Base-by-base conservation (phyloP, 2,888 invertebrate genomes). In the Pseudanteris insignis region DNA sequence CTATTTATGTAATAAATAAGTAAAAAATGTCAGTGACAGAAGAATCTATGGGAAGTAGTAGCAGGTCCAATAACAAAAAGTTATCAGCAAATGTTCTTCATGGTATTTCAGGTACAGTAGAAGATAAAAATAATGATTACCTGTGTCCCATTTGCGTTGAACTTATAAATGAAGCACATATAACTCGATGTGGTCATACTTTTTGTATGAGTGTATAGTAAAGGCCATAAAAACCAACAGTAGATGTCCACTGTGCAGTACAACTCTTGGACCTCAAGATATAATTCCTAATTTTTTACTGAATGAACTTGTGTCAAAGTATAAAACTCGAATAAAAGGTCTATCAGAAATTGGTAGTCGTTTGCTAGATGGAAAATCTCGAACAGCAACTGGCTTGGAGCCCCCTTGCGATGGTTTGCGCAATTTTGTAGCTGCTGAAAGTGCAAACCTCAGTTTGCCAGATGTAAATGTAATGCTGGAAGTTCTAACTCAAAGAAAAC, bases 161-260 rank as follows among this genome's bases (percentile, higher is more conserved):
- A 78, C 82, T 92, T 36, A 92, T 95, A 59, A 89, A 89, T 67
- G 94, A 94, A 79, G 94, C 95, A 0, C 89, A 93, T 79, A 92
- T 95, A 72, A 94, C 94, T 0, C 87, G 89, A 67, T 95, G 96
- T 81, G 95, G 95, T 0, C 95, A 96, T 78, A 94, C 94, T 1
- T 96, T 92, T 82, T 96, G 96, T 80, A 88, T 87, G 84, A 86
- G 10, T 96, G 95, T 80, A 91, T 95, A 37, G 81, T 82, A 11
- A 85, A 85, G 66, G 86, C 88, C 1, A 81, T 91, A 26, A 88
- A 89, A 70, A 81, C 83, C 1, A 84, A 83, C 57, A 86, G 86
- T 54, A 83, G 89, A 33, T 95, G 94, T 77, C 94, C 94, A 1
- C 91, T 92, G 77, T 95, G 94, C 78, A 90, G 89, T 69, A 87